Conservation (phyloP, 2,888 invertebrate genomes). For the Papilio demoleus region DNA sequence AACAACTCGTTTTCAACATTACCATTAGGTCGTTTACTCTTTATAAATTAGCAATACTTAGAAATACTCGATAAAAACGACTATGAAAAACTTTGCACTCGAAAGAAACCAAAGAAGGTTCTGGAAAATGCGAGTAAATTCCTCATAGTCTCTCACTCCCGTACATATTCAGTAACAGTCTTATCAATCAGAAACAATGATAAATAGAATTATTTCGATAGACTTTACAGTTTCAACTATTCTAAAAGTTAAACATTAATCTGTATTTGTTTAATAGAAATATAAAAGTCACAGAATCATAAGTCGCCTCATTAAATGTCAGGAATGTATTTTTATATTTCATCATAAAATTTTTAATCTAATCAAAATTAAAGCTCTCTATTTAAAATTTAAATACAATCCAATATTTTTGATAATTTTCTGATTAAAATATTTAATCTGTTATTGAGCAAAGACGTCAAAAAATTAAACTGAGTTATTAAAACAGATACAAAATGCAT, state of each 20-base stretch:
- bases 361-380: constrained; percentile 43
- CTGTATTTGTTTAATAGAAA: constrained; percentile 58
- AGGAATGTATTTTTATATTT: constrained; percentile 47
- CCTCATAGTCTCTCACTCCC: constrained; percentile 46
- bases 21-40: no score
- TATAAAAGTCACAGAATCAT: constrained; percentile 10
- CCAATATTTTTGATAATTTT: background rate
- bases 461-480: background rate
- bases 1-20: constrained; percentile 54
- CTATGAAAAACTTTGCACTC: constrained; percentile 53
- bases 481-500: constrained; percentile 17
- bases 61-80: constrained; percentile 53
- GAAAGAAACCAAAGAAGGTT: constrained; percentile 40
- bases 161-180: constrained; percentile 69
- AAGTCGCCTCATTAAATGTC: constrained; percentile 34
- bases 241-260: constrained; percentile 50
- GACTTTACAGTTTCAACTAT: constrained; percentile 41
- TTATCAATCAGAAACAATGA: constrained; percentile 57
- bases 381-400: constrained; percentile 15
- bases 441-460: constrained; percentile 18
- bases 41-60: constrained; percentile 58
- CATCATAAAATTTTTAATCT: constrained; percentile 26
- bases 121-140: constrained; percentile 13
- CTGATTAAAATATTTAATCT: background rate
- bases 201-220: constrained; percentile 37